Base-by-base conservation (phyloP, 37 sponge, comb jelly and placozoan genomes). In the Bolinopsis microptera region DNA sequence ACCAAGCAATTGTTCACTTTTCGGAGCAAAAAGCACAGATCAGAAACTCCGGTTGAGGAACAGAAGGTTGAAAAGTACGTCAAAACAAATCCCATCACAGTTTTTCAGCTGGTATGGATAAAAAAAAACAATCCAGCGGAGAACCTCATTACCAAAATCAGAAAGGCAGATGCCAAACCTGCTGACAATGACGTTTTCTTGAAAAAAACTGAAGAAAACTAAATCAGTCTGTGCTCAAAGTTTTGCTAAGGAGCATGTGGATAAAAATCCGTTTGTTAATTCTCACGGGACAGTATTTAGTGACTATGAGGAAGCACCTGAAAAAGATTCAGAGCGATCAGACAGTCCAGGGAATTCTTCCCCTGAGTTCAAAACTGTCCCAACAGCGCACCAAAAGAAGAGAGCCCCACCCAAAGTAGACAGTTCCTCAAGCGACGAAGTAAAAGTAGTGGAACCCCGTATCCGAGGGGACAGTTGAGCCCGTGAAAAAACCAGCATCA, bases 231-330 rank as follows among this genome's bases (percentile, higher is more conserved):
- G 90, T 86, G 0, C 23, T 86, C 34, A 86, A 86, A 27, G n/a
- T n/a, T 86, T 86, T 41, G 90, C 90, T 1, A 9, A 28, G 35
- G 90, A 86, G 26, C 90, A 86, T 38, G 35, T 86, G 22, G 61
- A 39, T 23, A 86, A 86, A 41, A 86, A 86, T 24, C 61, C 90
- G 25, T 86, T 86, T 24, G 90, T n/a, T 86, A 3, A 86, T 86
- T n/a, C 90, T 86, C 0, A 86, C 61, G n/a, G n/a, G 2, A 86
- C 13, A 25, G 90, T 86, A 0, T 86, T 86, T 34, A 86, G 36
- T 9, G 90, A 86, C 28, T 86, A 86, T 25, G 90, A 86, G n/a
- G n/a, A 39, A 27, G 5, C 90, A 86, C 39, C 28, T 86, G 25
- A 86, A 86, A n/a, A 86, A 27, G 30, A 13, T 86, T 16, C 90